phyloP scores from a whole-genome alignment of 2,113 vertebrate species.

The Alexandromys fortis region DNA sequence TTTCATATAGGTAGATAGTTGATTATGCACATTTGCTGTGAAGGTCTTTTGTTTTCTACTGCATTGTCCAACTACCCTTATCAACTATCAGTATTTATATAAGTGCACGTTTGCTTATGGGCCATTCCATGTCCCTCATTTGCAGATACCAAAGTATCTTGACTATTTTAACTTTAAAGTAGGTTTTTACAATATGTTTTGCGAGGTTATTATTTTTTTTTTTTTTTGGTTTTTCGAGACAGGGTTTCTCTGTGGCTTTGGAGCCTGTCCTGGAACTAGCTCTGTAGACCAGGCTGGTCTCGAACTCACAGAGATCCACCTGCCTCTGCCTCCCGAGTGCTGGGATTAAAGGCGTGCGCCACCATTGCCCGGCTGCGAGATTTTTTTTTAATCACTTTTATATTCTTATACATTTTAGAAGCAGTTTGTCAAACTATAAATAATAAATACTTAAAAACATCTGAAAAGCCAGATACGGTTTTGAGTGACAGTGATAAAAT shows the following conservation, averaged over 20 bases:
- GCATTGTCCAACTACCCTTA: neutral
- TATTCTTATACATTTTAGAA: neutral
- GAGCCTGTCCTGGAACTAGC: no score
- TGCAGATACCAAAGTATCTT: neutral
- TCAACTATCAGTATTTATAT: neutral
- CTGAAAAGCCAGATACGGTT: neutral
- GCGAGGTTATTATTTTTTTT: neutral
- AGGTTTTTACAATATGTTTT: neutral
- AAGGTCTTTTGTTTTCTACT: neutral
- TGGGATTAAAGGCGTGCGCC: no score
- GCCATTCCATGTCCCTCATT: neutral
- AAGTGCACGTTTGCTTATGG: neutral
- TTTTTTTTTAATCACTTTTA: neutral
- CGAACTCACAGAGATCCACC: no score
- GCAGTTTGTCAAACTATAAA: neutral
- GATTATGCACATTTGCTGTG: neutral
- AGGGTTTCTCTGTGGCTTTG: no score
- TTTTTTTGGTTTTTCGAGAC: no score
- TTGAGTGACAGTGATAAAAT: neutral
- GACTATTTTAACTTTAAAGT: neutral
- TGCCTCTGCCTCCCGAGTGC: no score
- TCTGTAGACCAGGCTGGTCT: no score
- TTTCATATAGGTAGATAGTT: neutral
- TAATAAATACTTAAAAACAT: neutral
- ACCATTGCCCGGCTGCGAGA: no score